These are phyloP conservation scores for Eupithecia subumbrata DNA, from an alignment of 2,888 invertebrate species.

Conservation along the genomic window DNA sequence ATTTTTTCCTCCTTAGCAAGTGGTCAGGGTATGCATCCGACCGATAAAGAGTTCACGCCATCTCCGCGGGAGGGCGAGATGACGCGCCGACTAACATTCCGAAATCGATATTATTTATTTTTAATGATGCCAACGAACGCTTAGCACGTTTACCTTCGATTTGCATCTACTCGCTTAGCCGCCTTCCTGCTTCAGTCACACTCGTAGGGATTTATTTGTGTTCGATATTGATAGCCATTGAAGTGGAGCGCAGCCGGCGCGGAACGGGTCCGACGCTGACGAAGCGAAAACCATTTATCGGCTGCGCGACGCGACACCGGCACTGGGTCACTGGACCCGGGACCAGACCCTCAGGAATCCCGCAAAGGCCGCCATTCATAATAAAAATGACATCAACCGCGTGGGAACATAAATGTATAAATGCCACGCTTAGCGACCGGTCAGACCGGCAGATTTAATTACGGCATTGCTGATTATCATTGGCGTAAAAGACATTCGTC, in stretches of 20 bases:
- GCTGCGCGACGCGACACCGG: slow-evolving; percentile 58
- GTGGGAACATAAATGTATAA: slow-evolving; percentile 73
- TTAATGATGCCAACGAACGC: slow-evolving; percentile 79
- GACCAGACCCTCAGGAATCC: slow-evolving; percentile 53
- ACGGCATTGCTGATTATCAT: slow-evolving; percentile 69
- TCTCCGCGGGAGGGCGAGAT: slow-evolving; percentile 77
- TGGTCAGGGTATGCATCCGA: slow-evolving; percentile 52
- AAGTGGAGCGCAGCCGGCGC: slow-evolving; percentile 52
- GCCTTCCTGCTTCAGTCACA: slow-evolving; percentile 59
- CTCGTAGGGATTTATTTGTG: slow-evolving; percentile 52
- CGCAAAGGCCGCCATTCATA: slow-evolving; percentile 71
- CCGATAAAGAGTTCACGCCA: slow-evolving; percentile 77
- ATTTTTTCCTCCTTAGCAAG: slow-evolving; percentile 49
- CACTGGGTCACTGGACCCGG: slow-evolving; percentile 75
- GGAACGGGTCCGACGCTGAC: slow-evolving; percentile 65
- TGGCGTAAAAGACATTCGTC: slow-evolving; percentile 66
- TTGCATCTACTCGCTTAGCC: slow-evolving; percentile 58
- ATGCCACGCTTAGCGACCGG: slow-evolving; percentile 73
- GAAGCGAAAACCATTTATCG: slow-evolving; percentile 68
- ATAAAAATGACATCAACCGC: slow-evolving; percentile 82
- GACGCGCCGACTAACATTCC: slow-evolving; percentile 73
- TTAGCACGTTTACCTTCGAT: slow-evolving; percentile 74
- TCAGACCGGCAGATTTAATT: slow-evolving; percentile 76
- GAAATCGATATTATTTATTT: slow-evolving; percentile 76
- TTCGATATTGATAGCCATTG: slow-evolving; percentile 58